A percentile compares a stretch with the other conserved stretches of the same genome.
Conservation (phyloP, 2,113 vertebrate genomes). For the Accipiter cooperii region DNA sequence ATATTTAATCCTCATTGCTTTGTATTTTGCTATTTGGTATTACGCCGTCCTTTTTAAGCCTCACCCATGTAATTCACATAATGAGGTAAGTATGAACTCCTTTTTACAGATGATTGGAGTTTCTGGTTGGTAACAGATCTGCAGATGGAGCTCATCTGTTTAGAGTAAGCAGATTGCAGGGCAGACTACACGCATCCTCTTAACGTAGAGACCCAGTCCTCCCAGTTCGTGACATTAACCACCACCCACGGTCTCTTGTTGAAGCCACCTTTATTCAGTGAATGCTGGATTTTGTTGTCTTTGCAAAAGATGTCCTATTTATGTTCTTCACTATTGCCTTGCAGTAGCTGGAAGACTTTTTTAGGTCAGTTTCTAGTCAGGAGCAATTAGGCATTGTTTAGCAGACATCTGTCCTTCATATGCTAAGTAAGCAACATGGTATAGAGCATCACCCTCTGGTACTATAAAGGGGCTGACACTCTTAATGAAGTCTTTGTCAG, state of each 20-base stretch:
- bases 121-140: not conserved
- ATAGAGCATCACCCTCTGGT: not conserved
- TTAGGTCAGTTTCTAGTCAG: conserved; percentile 53
- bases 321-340: not conserved
- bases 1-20: not conserved
- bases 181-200: not conserved
- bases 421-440: conserved; percentile 46
- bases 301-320: conserved; percentile 28
- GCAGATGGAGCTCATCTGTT: not conserved
- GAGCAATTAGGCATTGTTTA: conserved; percentile 23
- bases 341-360: conserved; percentile 46
- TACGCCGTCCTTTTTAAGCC: not conserved
- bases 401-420: conserved; percentile 49
- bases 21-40: not conserved
- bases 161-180: not conserved
- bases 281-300: not conserved
- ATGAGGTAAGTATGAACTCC: not conserved
- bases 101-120: not conserved
- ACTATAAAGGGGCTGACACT: not conserved
- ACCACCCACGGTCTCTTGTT: not conserved
- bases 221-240: not conserved
- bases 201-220: not conserved
- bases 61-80: not conserved
- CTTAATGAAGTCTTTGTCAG: conserved; percentile 20
- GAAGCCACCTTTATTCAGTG: not conserved